Evolutionary conservation across 1,140 invertebrate genomes (phyloP).

Genomic region (Drosophila takahashii): DNA sequence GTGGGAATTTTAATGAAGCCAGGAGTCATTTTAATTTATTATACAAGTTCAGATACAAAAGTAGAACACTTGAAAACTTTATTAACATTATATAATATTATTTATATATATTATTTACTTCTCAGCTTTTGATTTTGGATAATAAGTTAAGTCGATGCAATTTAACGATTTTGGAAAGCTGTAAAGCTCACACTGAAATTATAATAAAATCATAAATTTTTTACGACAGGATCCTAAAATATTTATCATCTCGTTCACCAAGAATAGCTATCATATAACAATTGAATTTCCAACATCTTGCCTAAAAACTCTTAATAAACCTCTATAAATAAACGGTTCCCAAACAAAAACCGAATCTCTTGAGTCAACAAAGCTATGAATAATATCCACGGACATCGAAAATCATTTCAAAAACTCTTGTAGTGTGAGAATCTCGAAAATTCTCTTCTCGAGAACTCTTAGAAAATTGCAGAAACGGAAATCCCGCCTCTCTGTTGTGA

Average conservation of each 20-base stretch:
- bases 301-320: neutral
- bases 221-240: neutral
- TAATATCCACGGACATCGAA: slow-evolving; percentile 21
- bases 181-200: neutral
- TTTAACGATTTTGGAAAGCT: too few species aligned
- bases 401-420: slow-evolving; percentile 11
- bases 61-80: neutral
- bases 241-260: neutral
- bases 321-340: neutral
- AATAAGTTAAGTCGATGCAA: too few species aligned
- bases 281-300: slow-evolving; percentile 2
- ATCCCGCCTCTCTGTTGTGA: slow-evolving; percentile 65
- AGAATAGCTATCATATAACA: neutral
- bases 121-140: neutral
- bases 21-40: neutral
- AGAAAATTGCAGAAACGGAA: neutral
- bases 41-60: neutral
- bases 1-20: neutral
- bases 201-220: neutral
- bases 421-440: neutral
- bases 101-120: too few species aligned
- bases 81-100: neutral
- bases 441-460: slow-evolving; percentile 19
- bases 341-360: slow-evolving; percentile 14
- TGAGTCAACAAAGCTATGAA: slow-evolving; percentile 14